These are phyloP conservation scores for Andrena flavipes DNA, from an alignment of 2,888 invertebrate species.

Conservation along the genomic window DNA sequence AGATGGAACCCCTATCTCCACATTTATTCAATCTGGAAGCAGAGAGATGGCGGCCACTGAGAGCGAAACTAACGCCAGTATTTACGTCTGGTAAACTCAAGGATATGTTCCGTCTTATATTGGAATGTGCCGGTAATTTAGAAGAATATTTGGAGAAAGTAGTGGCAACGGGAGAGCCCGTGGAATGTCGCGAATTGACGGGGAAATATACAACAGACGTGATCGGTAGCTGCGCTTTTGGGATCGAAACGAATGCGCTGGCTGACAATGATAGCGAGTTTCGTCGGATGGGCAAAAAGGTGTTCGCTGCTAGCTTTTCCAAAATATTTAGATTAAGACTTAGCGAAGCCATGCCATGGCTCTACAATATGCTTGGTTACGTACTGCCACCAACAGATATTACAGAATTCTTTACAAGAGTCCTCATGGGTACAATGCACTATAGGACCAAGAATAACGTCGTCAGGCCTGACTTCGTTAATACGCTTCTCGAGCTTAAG, in stretches of 20 bases:
- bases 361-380: conserved; percentile 68
- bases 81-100: conserved; percentile 86
- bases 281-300: conserved; percentile 77
- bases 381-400: conserved; percentile 70
- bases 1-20: conserved; percentile 84
- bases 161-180: conserved; percentile 60
- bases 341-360: conserved; percentile 60
- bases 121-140: conserved; percentile 84
- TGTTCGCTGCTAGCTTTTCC: conserved; percentile 67
- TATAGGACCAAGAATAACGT: conserved; percentile 82
- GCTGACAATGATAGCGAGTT: conserved; percentile 80
- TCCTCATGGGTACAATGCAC: conserved; percentile 80
- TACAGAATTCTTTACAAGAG: conserved; percentile 78
- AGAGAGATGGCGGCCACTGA: conserved; percentile 85
- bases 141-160: conserved; percentile 82
- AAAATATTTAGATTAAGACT: conserved; percentile 50
- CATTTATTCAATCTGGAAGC: conserved; percentile 84
- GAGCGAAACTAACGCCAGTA: conserved; percentile 85
- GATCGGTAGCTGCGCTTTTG: conserved; percentile 84
- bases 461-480: conserved; percentile 84
- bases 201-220: conserved; percentile 84
- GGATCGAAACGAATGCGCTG: conserved; percentile 82
- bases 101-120: conserved; percentile 85
- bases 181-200: conserved; percentile 77
- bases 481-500: conserved; percentile 82